Evolutionary conservation across 2,888 invertebrate genomes (phyloP).

Genomic region (Nemoura dubitans): DNA sequence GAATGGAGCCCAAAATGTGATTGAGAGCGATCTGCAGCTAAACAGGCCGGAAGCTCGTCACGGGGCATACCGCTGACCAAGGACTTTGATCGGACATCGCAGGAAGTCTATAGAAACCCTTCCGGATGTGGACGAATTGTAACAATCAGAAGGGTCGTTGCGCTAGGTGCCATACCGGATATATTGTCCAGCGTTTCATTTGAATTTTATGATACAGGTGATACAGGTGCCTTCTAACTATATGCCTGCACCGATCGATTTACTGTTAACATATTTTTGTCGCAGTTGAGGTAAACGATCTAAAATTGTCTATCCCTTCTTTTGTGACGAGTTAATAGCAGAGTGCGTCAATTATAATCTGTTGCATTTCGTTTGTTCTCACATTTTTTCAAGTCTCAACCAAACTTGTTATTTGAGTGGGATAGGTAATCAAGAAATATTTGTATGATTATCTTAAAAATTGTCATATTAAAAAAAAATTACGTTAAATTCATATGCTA

Average conservation of each 20-base stretch:
- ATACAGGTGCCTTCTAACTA: too few species aligned
- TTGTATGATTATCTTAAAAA: too few species aligned
- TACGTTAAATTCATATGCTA: too few species aligned
- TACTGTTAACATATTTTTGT: background rate
- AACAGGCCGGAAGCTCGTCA: constrained; percentile 18
- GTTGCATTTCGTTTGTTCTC: too few species aligned
- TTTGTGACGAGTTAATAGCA: too few species aligned
- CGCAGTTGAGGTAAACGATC: background rate
- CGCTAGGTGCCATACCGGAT: constrained; percentile 26
- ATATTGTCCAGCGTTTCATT: background rate
- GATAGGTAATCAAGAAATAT: too few species aligned
- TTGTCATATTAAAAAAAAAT: too few species aligned
- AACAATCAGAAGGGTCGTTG: constrained; percentile 26
- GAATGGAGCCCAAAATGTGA: background rate
- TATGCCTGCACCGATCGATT: background rate
- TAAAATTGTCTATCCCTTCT: background rate
- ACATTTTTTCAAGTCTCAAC: too few species aligned
- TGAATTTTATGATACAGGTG: constrained; percentile 16
- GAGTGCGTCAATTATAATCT: too few species aligned
- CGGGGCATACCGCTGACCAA: constrained; percentile 15
- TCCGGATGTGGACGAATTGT: background rate
- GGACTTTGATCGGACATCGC: background rate
- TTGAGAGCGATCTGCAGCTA: background rate
- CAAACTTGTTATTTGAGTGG: too few species aligned
- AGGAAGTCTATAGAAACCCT: constrained; percentile 4